Evolutionary conservation across 2,888 invertebrate species (phyloP).

Genomic region (Andrena dorsata): DNA sequence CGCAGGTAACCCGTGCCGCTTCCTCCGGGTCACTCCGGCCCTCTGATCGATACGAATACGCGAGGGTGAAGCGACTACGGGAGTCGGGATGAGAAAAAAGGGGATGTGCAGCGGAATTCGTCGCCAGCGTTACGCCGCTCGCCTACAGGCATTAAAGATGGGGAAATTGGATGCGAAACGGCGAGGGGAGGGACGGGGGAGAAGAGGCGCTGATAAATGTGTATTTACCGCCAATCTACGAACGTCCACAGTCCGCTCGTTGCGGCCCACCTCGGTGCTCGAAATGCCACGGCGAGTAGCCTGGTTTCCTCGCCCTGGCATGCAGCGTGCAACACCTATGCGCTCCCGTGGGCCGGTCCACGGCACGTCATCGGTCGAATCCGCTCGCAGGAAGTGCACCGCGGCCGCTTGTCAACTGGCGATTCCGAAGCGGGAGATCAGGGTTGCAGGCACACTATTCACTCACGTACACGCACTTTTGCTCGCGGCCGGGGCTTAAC

Average conservation of each 20-base stretch:
- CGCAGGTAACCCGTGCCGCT: conserved; percentile 57
- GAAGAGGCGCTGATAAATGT: conserved; percentile 49
- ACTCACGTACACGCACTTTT: conserved; percentile 57
- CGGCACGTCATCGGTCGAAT: conserved; percentile 59
- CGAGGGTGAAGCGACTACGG: conserved; percentile 39
- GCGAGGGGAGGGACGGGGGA: conserved; percentile 6
- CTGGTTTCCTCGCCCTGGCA: conserved; percentile 40
- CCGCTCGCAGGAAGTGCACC: conserved; percentile 34
- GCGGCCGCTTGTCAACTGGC: conserved; percentile 53
- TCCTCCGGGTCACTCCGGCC: conserved; percentile 35
- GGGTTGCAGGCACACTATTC: conserved; percentile 53
- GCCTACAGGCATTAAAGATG: no score
- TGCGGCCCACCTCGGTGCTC: conserved; percentile 49
- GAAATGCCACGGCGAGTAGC: conserved; percentile 32
- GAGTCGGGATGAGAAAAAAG: conserved; percentile 16
- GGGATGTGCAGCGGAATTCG: conserved; percentile 15
- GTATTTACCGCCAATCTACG: conserved; percentile 69
- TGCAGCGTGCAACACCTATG: conserved; percentile 64
- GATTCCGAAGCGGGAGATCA: conserved; percentile 43
- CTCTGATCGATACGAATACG: conserved; percentile 71
- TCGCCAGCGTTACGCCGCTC: no score
- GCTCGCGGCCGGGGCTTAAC: conserved; percentile 8
- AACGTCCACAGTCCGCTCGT: conserved; percentile 57
- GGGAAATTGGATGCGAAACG: conserved; percentile 10
- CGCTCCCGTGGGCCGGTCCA: conserved; percentile 34